phyloP scores from a whole-genome alignment of 2,797 vertebrate species.

The Vultur gryphus region DNA sequence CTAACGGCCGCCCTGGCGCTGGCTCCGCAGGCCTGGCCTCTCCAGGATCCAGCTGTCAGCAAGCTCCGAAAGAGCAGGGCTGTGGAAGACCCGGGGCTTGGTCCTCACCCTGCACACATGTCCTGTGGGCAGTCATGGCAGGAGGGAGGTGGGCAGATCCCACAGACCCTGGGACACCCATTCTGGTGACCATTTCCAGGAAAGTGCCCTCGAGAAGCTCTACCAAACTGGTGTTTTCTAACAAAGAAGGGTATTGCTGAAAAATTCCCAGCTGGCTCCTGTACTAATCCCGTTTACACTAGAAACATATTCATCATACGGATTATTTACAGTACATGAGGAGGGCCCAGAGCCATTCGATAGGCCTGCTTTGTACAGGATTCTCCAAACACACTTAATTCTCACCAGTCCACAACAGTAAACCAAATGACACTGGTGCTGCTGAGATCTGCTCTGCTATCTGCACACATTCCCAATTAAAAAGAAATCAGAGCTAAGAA shows the following conservation, averaged over 20 bases:
- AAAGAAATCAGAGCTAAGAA: background rate
- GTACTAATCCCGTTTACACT: background rate
- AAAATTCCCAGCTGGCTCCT: background rate
- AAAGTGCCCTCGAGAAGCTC: background rate
- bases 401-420: background rate
- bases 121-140: rapidly evolving
- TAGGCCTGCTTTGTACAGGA: background rate
- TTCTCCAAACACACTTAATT: background rate
- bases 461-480: background rate
- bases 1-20: rapidly evolving
- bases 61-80: background rate
- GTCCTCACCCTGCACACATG: background rate
- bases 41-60: rapidly evolving
- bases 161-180: background rate
- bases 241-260: background rate
- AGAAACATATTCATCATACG: background rate
- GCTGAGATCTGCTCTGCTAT: background rate
- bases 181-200: background rate
- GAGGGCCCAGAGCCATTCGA: background rate
- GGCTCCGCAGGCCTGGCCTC: background rate
- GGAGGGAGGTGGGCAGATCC: background rate
- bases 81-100: background rate
- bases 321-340: background rate
- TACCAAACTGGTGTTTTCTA: background rate
- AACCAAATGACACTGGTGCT: background rate